Evolutionary conservation across 2,888 invertebrate species (phyloP).

Genomic region (Malthinus flaveolus): DNA sequence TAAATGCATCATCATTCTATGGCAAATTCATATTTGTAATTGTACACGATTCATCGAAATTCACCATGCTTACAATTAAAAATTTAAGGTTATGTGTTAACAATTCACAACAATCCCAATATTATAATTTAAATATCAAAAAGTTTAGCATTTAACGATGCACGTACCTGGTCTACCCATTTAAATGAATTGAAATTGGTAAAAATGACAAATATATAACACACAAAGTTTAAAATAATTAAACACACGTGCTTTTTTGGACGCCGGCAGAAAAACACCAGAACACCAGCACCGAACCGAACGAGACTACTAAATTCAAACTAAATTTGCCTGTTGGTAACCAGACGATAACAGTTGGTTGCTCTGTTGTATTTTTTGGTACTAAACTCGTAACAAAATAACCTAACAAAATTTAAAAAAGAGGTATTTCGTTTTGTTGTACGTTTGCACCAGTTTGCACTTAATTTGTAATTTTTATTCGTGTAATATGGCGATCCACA

Average conservation of each 20-base stretch:
- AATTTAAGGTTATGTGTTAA: not conserved
- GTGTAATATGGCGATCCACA: constrained; percentile 43
- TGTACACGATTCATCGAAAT: no score
- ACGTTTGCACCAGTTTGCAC: no score
- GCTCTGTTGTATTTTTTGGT: not conserved
- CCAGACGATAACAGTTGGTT: not conserved
- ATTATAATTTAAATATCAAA: no score
- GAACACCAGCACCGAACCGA: not conserved
- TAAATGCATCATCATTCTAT: no score
- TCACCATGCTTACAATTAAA: no score
- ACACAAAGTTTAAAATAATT: not conserved
- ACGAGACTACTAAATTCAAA: not conserved
- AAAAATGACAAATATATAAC: not conserved
- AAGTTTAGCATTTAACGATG: no score
- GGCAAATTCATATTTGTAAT: no score
- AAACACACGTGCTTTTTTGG: not conserved
- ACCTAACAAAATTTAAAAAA: not conserved
- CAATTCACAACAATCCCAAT: not conserved
- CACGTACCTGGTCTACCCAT: constrained; percentile 41
- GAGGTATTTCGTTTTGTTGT: no score
- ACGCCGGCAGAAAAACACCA: not conserved
- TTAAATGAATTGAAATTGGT: not conserved
- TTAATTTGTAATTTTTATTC: no score
- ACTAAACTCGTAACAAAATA: not conserved
- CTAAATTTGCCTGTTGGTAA: not conserved